Evolutionary conservation across 2,888 invertebrate genomes (phyloP).

Genomic region (Aplocera efformata): DNA sequence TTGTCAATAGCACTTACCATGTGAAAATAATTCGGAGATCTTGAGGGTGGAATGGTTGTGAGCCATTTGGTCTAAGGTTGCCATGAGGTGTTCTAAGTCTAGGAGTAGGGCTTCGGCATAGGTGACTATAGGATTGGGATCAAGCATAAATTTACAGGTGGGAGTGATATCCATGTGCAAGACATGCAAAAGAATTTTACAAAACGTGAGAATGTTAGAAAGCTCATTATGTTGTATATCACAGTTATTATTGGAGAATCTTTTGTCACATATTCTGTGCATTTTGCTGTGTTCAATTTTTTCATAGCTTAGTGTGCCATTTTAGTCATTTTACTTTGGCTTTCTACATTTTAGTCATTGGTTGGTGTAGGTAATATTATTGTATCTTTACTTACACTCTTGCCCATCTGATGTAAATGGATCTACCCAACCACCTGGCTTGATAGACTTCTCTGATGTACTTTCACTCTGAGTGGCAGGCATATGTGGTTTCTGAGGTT

Average conservation of each 20-base stretch:
- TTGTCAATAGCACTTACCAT: conserved; percentile 61
- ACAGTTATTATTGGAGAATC: conserved; percentile 5
- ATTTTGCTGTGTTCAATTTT: conserved; percentile 21
- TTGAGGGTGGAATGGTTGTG: conserved; percentile 76
- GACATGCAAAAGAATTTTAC: conserved; percentile 75
- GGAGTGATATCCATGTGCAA: conserved; percentile 73
- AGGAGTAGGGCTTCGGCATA: conserved; percentile 79
- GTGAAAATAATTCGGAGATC: conserved; percentile 74
- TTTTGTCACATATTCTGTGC: conserved; percentile 20
- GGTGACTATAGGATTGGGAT: conserved; percentile 68
- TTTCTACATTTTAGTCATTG: conserved; percentile 9
- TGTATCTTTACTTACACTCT: conserved; percentile 64
- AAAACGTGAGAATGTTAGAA: conserved; percentile 27
- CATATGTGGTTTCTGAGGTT: conserved; percentile 86
- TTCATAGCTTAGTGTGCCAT: conserved; percentile 15
- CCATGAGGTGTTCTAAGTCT: conserved; percentile 80
- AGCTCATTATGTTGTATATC: conserved; percentile 17
- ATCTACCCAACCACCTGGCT: conserved; percentile 56
- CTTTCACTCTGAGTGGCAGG: conserved; percentile 41
- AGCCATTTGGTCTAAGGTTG: conserved; percentile 79
- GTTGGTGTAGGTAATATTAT: neutral
- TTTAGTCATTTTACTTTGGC: conserved; percentile 13
- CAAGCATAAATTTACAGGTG: conserved; percentile 59
- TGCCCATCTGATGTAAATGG: conserved; percentile 70
- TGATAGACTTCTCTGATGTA: conserved; percentile 43